Evolutionary conservation across 2,113 vertebrate genomes (phyloP), one percentile per base, ranked within the genome.

Genomic region (Tragelaphus scriptus): DNA sequence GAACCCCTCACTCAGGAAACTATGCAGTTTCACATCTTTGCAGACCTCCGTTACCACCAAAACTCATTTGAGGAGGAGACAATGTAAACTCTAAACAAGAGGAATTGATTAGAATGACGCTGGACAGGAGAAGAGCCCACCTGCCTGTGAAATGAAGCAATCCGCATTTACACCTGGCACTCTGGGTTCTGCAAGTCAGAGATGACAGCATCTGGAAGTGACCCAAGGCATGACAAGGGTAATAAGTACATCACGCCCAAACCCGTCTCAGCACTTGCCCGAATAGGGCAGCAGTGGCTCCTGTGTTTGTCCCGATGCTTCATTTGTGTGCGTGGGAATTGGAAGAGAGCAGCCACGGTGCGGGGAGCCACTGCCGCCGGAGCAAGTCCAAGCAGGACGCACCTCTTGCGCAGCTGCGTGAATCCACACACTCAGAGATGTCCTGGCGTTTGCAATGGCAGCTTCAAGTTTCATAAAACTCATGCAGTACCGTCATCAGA

Each of bases 181-280:
- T 25, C 23, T 3, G 30, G 30, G 56, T 10, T 6, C 36, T 36
- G 15, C 14, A 16, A 40, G n/a, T 16, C 81, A 2, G 51, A 1
- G 49, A 21, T 6, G 16, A 81, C 49, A 11, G 17, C 13, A 3
- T 17, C 23, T 0, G 19, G 21, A 49, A 1, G 49, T 15, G 59
- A 23, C 19, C 19, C 1, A 26, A 26, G 44, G 61, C 4, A 9
- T 13, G 9, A 28, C 4, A 2, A 0, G 2, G 4, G 6, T 2
- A 13, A 49, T 2, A 13, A 49, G 0, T 1, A 1, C 9, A 0
- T 19, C 9, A 0, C 2, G 11, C 17, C 1, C 4, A 26, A 15
- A 79, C 30, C 10, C 32, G 6, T 2, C 26, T 11, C 89, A 8
- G 2, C 16, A 3, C 21, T 13, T 49, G 19, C 49, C 9, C 30